phyloP scores from a whole-genome alignment of 2,113 vertebrate genomes.

The Rostratula benghalensis region DNA sequence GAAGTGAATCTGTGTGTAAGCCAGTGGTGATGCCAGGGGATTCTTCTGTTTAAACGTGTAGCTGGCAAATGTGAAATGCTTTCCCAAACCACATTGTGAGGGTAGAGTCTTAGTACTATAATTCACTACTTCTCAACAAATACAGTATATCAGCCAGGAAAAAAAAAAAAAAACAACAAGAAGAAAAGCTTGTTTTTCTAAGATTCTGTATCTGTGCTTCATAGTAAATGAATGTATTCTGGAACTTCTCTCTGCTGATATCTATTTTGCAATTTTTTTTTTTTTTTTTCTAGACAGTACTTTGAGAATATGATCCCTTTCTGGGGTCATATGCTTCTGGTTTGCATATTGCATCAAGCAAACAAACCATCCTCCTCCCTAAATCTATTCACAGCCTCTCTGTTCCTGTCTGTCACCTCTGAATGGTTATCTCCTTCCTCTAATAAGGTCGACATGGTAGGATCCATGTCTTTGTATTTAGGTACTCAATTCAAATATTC shows the following conservation, averaged over 20 bases:
- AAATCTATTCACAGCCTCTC: not conserved
- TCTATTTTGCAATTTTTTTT: not conserved
- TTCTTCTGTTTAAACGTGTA: not conserved
- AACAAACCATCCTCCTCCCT: not conserved
- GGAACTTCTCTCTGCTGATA: not conserved
- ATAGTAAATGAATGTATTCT: not conserved
- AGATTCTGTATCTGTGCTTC: not conserved
- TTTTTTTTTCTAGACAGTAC: not conserved
- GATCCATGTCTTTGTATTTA: not conserved
- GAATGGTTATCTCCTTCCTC: not conserved
- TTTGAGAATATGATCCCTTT: not conserved
- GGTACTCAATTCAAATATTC: not conserved
- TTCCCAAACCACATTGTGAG: not conserved
- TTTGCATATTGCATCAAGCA: not conserved
- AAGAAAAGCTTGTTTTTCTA: not conserved
- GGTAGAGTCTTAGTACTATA: not conserved
- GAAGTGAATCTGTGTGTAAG: slow-evolving; percentile 15
- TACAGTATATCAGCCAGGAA: not conserved
- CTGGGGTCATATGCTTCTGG: not conserved
- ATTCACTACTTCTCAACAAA: not conserved
- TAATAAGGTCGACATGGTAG: not conserved
- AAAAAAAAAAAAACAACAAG: not conserved
- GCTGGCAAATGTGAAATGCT: not conserved
- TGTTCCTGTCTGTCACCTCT: not conserved
- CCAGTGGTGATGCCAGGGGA: not conserved